phyloP scores from a whole-genome alignment of 1,140 invertebrate species.

The Drosophila burlai region DNA sequence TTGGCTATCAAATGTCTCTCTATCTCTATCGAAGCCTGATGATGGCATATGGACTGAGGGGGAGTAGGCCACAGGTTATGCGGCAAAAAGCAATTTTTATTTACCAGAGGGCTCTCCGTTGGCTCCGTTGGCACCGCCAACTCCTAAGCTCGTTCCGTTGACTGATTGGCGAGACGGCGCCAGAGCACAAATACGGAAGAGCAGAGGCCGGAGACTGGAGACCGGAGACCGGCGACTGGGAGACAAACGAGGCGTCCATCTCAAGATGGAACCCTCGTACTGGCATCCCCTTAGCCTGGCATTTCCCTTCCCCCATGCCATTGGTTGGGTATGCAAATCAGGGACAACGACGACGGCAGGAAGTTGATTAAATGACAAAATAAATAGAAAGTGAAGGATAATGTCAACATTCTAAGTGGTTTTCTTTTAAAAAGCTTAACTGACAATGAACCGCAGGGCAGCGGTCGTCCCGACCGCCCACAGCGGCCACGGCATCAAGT shows the following conservation, averaged over 20 bases:
- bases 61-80: conserved; percentile 68
- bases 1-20: conserved; percentile 67
- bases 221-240: conserved; percentile 19
- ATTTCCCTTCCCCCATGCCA: neutral
- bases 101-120: conserved; percentile 40
- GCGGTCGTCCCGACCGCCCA: conserved; percentile 46
- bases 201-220: conserved; percentile 4
- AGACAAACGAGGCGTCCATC: conserved; percentile 64
- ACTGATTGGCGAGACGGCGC: conserved; percentile 74
- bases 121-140: conserved; percentile 7
- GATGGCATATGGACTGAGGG: conserved; percentile 5
- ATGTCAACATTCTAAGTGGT: conserved; percentile 84
- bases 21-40: conserved; percentile 42
- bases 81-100: conserved; percentile 77
- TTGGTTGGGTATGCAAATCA: conserved; percentile 73
- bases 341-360: conserved; percentile 56
- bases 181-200: conserved; percentile 50
- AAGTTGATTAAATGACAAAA: conserved; percentile 84
- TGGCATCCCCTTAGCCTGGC: conserved; percentile 1
- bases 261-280: conserved; percentile 58
- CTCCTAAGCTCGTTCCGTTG: conserved; percentile 34
- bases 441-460: conserved; percentile 83
- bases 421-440: conserved; percentile 84
- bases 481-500: conserved; percentile 66
- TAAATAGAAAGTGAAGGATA: conserved; percentile 84